Evolutionary conservation across 1,140 invertebrate genomes (phyloP), one percentile per base, ranked within the genome.

Genomic region (Lepidotrigona ventralis): DNA sequence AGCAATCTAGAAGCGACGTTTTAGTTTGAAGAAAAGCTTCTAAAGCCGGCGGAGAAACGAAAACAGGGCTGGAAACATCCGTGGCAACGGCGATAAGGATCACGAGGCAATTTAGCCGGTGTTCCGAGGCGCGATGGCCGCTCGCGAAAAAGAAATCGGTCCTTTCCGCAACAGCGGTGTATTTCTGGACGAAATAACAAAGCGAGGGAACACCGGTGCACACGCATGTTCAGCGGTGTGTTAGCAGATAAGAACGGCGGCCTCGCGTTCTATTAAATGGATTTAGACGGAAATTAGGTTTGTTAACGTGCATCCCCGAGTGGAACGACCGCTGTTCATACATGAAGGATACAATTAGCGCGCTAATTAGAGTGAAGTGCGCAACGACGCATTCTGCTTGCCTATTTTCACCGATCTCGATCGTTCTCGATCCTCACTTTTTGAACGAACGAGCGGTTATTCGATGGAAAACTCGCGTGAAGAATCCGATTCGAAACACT

Each of bases 311-410:
- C 63, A 76, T 70, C 79, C 23, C 60, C 33, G 81, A 77, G 86
- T 82, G 86, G 83, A 88, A 88, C 79, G 83, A 66, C 80, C 81
- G 51, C 86, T 68, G 86, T 83, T 88, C 82, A 86, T 84, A 86
- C 86, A 86, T 84, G 78, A 80, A 86, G 84, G 85, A 86, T 88
- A 82, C 74, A 88, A 88, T 88, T 88, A 88, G 56, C 39, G 56
- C 63, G 29, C 60, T 87, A 86, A 87, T 87, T 86, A 87, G 68
- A 74, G 79, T 58, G 83, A 63, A 51, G 26, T 75, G 72, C 19
- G 70, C 63, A 78, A n/a, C 51, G 79, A 53, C 79, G 78, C 68
- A 56, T 79, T 74, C 29, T 85, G 69, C 21, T 82, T 70, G 26
- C 64, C 73, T 81, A 66, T 81, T 88, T 81, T 70, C 64, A 63